Percentiles rank a stretch among this genome's conserved stretches.
Evolutionary conservation across 1,140 invertebrate genomes (phyloP).

Genomic region (Aphis craccivora): DNA sequence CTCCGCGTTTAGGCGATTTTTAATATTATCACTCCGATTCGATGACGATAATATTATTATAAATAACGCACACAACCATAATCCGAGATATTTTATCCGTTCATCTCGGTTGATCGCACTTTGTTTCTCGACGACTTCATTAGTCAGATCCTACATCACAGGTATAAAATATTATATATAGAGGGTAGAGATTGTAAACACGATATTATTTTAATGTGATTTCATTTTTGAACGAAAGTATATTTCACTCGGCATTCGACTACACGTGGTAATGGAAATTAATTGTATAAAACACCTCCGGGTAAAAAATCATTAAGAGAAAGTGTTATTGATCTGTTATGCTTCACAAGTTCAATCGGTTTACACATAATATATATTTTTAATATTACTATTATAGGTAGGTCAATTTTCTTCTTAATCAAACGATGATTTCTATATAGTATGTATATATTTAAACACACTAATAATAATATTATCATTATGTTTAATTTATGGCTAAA

Average conservation of each 20-base stretch:
- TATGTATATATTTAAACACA: neutral
- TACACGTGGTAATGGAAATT: neutral
- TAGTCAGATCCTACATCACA: neutral
- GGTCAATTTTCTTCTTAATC: constrained; percentile 2
- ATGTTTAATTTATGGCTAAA: neutral
- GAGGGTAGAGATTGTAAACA: neutral
- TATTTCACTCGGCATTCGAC: neutral
- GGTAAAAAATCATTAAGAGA: neutral
- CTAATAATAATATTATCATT: neutral
- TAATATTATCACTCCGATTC: neutral
- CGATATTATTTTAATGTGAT: neutral
- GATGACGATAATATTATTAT: neutral
- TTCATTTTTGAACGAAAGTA: constrained; percentile 21
- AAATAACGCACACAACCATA: neutral
- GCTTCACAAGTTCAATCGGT: constrained; percentile 4
- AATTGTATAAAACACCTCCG: constrained; percentile 10
- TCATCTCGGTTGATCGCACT: neutral
- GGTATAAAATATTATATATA: neutral
- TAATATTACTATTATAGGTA: neutral
- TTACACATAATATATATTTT: neutral
- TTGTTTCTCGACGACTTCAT: neutral
- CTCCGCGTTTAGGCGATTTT: neutral
- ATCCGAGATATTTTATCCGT: neutral
- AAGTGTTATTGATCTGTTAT: constrained; percentile 44
- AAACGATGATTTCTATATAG: neutral